Evolutionary conservation across 1,140 invertebrate species (phyloP).

Genomic region (Coenobita brevimanus): DNA sequence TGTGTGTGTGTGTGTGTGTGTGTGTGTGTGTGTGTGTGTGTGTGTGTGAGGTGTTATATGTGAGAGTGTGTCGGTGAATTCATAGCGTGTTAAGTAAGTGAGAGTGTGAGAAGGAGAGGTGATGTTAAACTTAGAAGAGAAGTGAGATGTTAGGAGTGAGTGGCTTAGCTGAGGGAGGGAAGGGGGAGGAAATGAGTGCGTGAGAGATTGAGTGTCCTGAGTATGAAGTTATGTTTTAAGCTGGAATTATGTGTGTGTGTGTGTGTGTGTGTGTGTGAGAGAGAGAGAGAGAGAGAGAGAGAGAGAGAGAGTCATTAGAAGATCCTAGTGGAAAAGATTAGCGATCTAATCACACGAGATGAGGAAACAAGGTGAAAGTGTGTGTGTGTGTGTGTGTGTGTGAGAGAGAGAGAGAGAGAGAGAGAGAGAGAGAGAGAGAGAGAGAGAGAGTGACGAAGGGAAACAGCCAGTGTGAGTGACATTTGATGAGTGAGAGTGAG

Average conservation of each 20-base stretch:
- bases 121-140: too few species aligned
- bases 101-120: too few species aligned
- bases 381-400: too few species aligned
- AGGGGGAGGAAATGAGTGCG: neutral
- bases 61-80: neutral
- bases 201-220: too few species aligned
- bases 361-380: too few species aligned
- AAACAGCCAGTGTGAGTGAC: neutral
- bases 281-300: constrained; percentile 25
- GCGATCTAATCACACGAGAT: too few species aligned
- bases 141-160: too few species aligned
- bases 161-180: neutral
- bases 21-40: neutral
- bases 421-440: neutral
- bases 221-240: too few species aligned
- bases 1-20: neutral
- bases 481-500: too few species aligned
- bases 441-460: neutral
- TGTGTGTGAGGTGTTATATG: neutral
- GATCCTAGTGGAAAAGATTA: neutral
- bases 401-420: too few species aligned
- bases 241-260: too few species aligned
- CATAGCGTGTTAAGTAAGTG: neutral
- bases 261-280: neutral
- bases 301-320: neutral